Conservation (phyloP, 1,140 invertebrate species). For the Polypedilum pembai region DNA sequence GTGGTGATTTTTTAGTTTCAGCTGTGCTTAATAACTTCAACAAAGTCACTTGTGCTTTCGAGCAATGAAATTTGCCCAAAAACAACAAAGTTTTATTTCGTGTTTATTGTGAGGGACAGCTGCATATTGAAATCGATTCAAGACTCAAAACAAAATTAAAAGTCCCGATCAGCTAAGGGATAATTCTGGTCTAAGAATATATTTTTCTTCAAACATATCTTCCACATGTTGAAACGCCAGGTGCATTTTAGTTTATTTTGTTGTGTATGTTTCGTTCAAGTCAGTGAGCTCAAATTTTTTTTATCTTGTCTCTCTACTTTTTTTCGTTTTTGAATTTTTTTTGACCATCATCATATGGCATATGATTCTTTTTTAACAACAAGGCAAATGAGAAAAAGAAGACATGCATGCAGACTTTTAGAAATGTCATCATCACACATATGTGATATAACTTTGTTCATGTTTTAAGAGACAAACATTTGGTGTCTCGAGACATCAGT, state of each 20-base stretch:
- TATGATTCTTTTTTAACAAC: not conserved
- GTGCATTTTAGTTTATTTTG: conserved; percentile 8
- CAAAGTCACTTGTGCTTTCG: not conserved
- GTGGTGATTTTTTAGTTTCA: not conserved
- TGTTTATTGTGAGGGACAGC: not conserved
- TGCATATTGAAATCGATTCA: not conserved
- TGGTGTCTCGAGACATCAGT: too few species aligned
- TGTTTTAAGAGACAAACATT: not conserved
- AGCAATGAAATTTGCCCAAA: conserved; percentile 18
- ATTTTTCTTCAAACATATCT: not conserved
- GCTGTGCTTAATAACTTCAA: not conserved
- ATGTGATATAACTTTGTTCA: not conserved
- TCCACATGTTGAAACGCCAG: conserved; percentile 21
- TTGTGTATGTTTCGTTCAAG: not conserved
- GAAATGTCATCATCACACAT: not conserved
- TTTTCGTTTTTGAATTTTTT: conserved; percentile 2
- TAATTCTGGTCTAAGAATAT: not conserved
- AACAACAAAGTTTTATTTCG: not conserved
- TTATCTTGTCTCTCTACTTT: not conserved
- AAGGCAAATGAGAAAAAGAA: too few species aligned
- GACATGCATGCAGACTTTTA: not conserved
- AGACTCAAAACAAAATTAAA: conserved; percentile 21
- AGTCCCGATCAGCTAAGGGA: conserved; percentile 22
- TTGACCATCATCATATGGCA: conserved; percentile 25
- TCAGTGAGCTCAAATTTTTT: not conserved